Percentiles rank a stretch among this genome's conserved stretches.
Evolutionary conservation across 1,140 invertebrate genomes (phyloP).

Genomic region (Melipona quadrifasciata): DNA sequence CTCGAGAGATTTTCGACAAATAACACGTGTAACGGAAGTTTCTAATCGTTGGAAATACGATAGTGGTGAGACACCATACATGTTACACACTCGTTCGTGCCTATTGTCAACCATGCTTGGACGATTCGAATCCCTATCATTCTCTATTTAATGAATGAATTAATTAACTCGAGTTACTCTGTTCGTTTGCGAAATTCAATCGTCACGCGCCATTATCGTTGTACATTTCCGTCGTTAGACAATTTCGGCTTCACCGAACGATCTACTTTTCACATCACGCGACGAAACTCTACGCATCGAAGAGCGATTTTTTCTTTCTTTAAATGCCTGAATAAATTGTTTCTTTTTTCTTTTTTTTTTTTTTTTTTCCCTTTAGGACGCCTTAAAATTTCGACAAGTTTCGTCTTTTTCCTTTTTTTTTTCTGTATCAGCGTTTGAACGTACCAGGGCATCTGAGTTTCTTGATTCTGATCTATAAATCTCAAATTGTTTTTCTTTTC

Average conservation of each 20-base stretch:
- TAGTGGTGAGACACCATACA: slow-evolving; percentile 17
- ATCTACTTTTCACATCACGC: slow-evolving; percentile 20
- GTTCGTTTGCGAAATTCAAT: slow-evolving; percentile 2
- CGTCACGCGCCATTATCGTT: background rate
- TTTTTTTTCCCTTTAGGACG: too few species aligned
- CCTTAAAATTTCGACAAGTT: slow-evolving; percentile 12
- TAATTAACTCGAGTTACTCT: slow-evolving; percentile 1
- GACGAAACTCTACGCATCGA: slow-evolving; percentile 54
- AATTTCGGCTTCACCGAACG: background rate
- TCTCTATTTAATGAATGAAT: background rate
- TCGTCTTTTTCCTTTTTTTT: background rate
- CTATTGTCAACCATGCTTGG: slow-evolving; percentile 34
- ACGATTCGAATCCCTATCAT: slow-evolving; percentile 10
- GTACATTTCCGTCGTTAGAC: background rate
- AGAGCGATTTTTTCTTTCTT: slow-evolving; percentile 55
- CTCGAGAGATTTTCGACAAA: background rate
- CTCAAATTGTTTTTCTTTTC: too few species aligned
- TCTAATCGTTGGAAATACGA: slow-evolving; percentile 27
- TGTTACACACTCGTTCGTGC: slow-evolving; percentile 35
- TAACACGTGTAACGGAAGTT: background rate
- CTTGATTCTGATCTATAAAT: background rate
- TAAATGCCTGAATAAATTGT: background rate
- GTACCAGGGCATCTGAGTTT: background rate
- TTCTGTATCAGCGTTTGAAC: background rate
- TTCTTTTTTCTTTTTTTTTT: background rate